phyloP scores from a whole-genome alignment of 2,888 invertebrate species.

The Caenorhabditis macrosperma region DNA sequence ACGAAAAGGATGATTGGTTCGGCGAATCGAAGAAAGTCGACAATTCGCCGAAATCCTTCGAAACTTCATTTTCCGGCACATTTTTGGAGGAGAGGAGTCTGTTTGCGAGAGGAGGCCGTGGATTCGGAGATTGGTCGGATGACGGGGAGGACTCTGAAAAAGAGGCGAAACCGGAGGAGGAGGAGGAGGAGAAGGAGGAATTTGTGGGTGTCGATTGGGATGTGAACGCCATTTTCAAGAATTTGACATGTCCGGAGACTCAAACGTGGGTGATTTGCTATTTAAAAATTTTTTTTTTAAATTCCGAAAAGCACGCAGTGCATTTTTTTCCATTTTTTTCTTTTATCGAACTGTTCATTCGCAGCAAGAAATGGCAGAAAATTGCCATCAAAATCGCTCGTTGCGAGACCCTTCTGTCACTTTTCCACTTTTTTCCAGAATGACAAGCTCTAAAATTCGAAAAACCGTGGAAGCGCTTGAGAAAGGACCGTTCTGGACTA shows the following conservation, averaged over 20 bases:
- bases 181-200: slow-evolving; percentile 4
- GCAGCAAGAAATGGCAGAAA: no score
- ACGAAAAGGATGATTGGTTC: neutral
- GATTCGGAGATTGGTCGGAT: slow-evolving; percentile 13
- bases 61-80: slow-evolving; percentile 11
- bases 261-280: neutral
- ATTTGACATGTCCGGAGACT: slow-evolving; percentile 21
- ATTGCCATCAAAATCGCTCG: no score
- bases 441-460: no score
- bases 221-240: slow-evolving; percentile 28
- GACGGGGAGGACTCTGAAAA: neutral
- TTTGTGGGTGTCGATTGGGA: slow-evolving; percentile 32
- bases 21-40: neutral
- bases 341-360: no score
- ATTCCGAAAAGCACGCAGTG: no score
- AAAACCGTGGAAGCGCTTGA: no score
- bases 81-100: slow-evolving; percentile 16
- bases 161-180: neutral
- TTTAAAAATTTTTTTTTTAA: no score
- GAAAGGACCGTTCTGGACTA: no score
- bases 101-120: neutral
- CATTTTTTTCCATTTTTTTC: no score
- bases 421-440: no score
- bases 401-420: no score
- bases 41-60: neutral